phyloP scores from a whole-genome alignment of 2,797 vertebrate species.

The Gila robusta region DNA sequence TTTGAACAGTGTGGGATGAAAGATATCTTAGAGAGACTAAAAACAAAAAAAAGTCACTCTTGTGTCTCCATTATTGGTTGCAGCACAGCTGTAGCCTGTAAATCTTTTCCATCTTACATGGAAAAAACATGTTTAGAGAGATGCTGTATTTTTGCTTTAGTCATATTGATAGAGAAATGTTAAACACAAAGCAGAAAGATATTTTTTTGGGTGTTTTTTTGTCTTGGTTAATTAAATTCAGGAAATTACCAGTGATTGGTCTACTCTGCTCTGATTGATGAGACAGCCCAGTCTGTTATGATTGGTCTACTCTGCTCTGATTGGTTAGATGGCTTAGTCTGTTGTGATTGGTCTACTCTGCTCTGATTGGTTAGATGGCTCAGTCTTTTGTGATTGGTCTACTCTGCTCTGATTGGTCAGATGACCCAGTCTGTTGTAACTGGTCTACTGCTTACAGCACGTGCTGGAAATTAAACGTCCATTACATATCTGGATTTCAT shows the following conservation, averaged over 20 bases:
- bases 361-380: too few relatives aligned
- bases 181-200: neutral
- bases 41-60: neutral
- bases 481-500: neutral
- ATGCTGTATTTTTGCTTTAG: neutral
- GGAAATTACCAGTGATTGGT: neutral
- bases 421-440: neutral
- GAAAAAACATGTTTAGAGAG: neutral
- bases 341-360: too few relatives aligned
- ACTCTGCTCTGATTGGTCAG: too few relatives aligned
- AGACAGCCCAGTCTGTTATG: too few relatives aligned
- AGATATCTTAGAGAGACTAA: neutral
- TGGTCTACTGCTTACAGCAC: neutral
- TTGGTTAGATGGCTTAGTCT: too few relatives aligned
- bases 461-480: too few relatives aligned
- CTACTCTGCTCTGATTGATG: too few relatives aligned
- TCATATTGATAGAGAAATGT: neutral
- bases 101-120: neutral
- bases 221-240: neutral
- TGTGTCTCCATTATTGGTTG: neutral
- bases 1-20: neutral
- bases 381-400: too few relatives aligned
- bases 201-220: neutral
- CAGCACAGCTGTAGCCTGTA: neutral
- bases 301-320: too few relatives aligned